phyloP scores from a whole-genome alignment of 2,797 vertebrate species.

The Tachyglossus aculeatus region DNA sequence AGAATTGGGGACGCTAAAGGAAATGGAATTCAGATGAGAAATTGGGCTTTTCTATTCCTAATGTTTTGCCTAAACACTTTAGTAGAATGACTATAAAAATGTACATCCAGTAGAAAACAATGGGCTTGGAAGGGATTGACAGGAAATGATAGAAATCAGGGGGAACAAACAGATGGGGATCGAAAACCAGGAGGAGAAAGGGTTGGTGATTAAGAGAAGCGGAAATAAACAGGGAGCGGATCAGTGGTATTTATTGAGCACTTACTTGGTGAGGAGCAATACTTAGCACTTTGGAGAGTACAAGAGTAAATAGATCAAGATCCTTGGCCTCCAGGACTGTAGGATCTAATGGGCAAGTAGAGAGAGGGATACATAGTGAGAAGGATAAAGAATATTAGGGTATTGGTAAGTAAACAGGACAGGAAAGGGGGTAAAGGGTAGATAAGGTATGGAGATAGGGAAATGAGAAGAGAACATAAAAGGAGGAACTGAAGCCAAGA shows the following conservation, averaged over 20 bases:
- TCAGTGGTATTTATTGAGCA: too few species aligned
- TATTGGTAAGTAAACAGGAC: constrained; percentile 27
- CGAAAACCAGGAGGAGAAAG: neutral
- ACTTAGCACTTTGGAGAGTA: constrained; percentile 23
- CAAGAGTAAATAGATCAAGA: constrained; percentile 15
- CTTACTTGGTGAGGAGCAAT: constrained; percentile 42
- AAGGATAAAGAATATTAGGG: neutral
- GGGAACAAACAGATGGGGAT: constrained; percentile 31
- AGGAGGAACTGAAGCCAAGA: neutral
- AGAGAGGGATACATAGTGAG: too few species aligned
- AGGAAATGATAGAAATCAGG: constrained; percentile 33
- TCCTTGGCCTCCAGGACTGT: too few species aligned
- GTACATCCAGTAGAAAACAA: constrained; percentile 36
- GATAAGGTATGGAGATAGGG: too few species aligned
- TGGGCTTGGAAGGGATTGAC: constrained; percentile 15
- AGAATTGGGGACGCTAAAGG: neutral
- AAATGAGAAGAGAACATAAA: constrained; percentile 12
- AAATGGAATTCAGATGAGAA: constrained; percentile 13
- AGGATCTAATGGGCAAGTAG: too few species aligned
- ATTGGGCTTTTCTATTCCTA: neutral
- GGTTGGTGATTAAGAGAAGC: neutral
- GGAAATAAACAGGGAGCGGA: neutral
- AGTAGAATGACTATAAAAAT: constrained; percentile 38
- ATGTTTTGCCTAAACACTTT: constrained; percentile 3
- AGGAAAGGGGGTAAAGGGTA: constrained; percentile 26